Base-by-base conservation (phyloP, 2,797 vertebrate species). In the Eutrigla gurnardus region DNA sequence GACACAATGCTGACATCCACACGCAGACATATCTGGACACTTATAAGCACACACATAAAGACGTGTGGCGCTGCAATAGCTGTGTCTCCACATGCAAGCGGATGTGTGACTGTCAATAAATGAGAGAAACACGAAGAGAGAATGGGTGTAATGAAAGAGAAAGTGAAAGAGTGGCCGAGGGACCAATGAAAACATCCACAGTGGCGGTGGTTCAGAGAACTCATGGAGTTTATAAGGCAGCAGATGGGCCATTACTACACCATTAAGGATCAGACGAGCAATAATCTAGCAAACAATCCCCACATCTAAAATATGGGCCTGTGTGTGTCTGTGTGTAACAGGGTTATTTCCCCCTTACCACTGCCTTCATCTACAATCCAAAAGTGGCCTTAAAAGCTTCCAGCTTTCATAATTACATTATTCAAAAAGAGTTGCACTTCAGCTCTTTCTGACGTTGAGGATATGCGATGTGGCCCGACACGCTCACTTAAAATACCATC, bases 211-310 rank as follows among this genome's bases (percentile, higher is more conserved):
- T 10, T 74, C 59, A 65, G 5, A 70, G 36, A 70, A 40, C 42
- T 54, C 61, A 13, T 12, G 52, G 45, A 39, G 61, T 72, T 71
- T 76, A 60, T 47, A 43, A 35, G 46, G 62, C 61, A 76, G 58
- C 75, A 83, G 83, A 85, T 67, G 69, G 75, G 65, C 52, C 43
- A 45, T 79, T 81, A 80, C 61, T 37, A n/a, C 58, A 60, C 75
- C 75, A 83, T 74, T 69, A 78, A 33, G 49, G 71, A 80, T 86
- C 52, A 81, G 78, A 83, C 54, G 69, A 53, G 60, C 78, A 78
- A 73, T 77, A 77, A 74, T 64, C 4, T 5, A 43, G 35, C 43
- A 54, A 84, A 85, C 39, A 78, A 68, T 74, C 32, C 46, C 33
- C 54, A 65, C 40, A 71, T 63, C 65, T 63, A 50, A 66, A 61